Evolutionary conservation across 2,113 vertebrate genomes (phyloP), one percentile per base, ranked within the genome.

Genomic region (Ctenodactylus gundi): DNA sequence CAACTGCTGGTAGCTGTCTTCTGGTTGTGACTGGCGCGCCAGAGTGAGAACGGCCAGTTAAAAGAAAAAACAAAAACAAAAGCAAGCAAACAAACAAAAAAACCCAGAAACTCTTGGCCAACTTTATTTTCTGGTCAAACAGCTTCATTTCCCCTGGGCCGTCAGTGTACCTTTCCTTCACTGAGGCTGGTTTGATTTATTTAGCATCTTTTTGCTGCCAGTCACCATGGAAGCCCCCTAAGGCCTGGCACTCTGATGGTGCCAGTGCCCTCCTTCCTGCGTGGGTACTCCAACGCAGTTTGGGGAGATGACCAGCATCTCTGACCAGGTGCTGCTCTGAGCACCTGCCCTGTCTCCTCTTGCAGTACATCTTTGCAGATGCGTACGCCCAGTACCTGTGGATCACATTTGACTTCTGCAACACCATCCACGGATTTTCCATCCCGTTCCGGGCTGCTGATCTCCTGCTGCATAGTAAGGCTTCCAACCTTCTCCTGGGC

Each of bases 401-500:
- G 99, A 99, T 99, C 98, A 99, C 99, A 0, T 99, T 98, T 0
- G 99, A 99, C 98, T 99, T 99, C 98, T 99, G 99, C 95, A 98
- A 97, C 96, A 99, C 93, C 0, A 96, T 99, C 13, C 98, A 99
- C 67, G 99, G 99, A 86, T 99, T 99, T 97, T 96, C 99, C 0
- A 97, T 99, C 53, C 99, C 99, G 7, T 99, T 99, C 98, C 98
- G 98, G 95, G 99, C 99, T 0, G 99, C 99, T 0, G 99, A 99
- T 60, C 98, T 99, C 89, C 99, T 99, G 46, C 98, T 99, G 68
- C 99, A 99, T 87, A 97, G 98, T 97, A 98, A 97, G n/a, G 97
- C 93, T 36, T 97, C 99, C 57, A 98, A 97, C 97, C 98, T 99
- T 51, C 98, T 99, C 62, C 92, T 99, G 85, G 99, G 99, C 72